phyloP scores from a whole-genome alignment of 2,797 vertebrate genomes.

The Chromobotia macracanthus region DNA sequence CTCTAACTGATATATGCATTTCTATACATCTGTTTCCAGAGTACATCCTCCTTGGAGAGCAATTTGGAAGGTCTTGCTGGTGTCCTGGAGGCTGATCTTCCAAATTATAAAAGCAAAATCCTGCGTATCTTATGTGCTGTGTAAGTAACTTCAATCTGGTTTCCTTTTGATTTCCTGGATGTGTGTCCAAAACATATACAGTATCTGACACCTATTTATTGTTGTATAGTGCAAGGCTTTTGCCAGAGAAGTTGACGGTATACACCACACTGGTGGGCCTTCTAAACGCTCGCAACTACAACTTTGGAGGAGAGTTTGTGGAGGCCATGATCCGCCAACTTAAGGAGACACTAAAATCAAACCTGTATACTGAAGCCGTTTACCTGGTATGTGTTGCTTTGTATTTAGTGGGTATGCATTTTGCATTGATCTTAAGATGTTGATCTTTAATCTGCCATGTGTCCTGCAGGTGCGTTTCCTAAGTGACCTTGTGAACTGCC shows the following conservation, averaged over 20 bases:
- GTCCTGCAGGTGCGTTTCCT: conserved; percentile 88
- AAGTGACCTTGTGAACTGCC: conserved; percentile 96
- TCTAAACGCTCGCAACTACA: conserved; percentile 97
- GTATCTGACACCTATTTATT: background rate
- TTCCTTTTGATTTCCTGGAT: background rate
- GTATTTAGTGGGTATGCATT: background rate
- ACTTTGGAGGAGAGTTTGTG: conserved; percentile 98
- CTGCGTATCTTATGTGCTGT: conserved; percentile 92
- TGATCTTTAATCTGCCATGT: background rate
- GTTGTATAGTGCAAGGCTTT: conserved; percentile 83
- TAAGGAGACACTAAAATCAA: conserved; percentile 94
- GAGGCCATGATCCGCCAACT: conserved; percentile 98
- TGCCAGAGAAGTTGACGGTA: conserved; percentile 94
- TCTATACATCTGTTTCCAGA: conserved; percentile 73
- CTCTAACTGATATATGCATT: background rate
- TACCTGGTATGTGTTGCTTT: conserved; percentile 82
- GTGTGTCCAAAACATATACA: background rate
- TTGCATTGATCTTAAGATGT: background rate
- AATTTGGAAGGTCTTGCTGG: conserved; percentile 95
- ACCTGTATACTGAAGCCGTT: conserved; percentile 90
- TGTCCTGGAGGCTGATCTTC: conserved; percentile 95
- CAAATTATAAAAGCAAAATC: conserved; percentile 99
- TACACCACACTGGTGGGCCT: conserved; percentile 95
- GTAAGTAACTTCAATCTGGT: conserved; percentile 76
- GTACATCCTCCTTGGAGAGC: conserved; percentile 94